phyloP scores from a whole-genome alignment of 2,888 invertebrate species.

The Crioceris asparagi region DNA sequence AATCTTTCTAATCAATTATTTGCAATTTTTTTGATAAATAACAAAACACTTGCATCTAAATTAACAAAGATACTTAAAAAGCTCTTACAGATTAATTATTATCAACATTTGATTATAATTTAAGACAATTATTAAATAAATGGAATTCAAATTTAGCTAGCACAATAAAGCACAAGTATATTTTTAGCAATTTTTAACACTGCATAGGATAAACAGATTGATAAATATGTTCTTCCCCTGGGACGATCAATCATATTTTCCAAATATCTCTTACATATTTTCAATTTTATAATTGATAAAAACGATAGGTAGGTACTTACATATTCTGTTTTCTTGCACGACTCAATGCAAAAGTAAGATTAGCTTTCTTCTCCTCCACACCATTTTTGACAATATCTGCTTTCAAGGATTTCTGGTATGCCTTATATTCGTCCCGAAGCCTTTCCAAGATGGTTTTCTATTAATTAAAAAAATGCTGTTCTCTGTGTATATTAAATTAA shows the following conservation, averaged over 20 bases:
- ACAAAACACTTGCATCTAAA: too few species aligned
- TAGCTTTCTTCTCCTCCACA: conserved; percentile 32
- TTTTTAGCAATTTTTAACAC: too few species aligned
- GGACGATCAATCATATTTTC: not conserved
- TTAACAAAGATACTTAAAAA: too few species aligned
- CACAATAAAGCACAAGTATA: too few species aligned
- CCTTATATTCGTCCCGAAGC: conserved; percentile 32
- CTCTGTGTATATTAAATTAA: not conserved
- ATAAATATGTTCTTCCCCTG: too few species aligned
- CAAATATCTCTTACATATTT: not conserved
- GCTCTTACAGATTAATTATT: too few species aligned
- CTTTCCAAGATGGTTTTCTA: conserved; percentile 33
- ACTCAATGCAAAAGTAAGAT: conserved; percentile 31
- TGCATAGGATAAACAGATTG: too few species aligned
- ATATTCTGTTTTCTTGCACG: conserved; percentile 37
- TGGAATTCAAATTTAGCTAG: too few species aligned
- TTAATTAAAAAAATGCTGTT: conserved; percentile 13
- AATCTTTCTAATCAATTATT: too few species aligned
- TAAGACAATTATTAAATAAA: too few species aligned
- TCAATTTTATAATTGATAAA: conserved; percentile 5
- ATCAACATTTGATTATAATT: too few species aligned
- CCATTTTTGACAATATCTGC: conserved; percentile 28
- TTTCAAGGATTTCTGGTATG: conserved; percentile 30
- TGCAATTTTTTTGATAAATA: too few species aligned
- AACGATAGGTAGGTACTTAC: conserved; percentile 29